Evolutionary conservation across 2,113 vertebrate species (phyloP).

Genomic region (Alouatta palliata): DNA sequence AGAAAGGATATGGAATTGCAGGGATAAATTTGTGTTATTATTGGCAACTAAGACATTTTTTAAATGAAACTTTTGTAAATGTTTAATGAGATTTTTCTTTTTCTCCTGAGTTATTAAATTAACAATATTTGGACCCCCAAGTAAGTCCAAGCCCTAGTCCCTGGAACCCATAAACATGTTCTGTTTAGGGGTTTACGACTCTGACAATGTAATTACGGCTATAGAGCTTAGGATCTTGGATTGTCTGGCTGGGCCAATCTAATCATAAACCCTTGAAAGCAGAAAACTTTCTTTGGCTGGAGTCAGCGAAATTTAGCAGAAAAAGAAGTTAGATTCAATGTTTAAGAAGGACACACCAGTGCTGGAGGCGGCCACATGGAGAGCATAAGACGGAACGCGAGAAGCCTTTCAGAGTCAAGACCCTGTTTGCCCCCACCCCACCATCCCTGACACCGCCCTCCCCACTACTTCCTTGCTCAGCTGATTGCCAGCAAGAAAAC

Average conservation of each 20-base stretch:
- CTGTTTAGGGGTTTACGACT: too few relatives aligned
- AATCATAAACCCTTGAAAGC: neutral
- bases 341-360: neutral
- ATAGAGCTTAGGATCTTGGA: neutral
- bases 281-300: neutral
- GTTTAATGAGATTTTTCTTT: neutral
- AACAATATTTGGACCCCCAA: neutral
- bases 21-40: neutral
- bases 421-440: too few relatives aligned
- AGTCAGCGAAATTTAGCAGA: neutral
- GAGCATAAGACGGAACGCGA: neutral
- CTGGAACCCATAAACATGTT: neutral
- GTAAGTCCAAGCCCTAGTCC: neutral
- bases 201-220: neutral
- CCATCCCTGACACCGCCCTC: too few relatives aligned
- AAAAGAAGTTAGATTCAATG: neutral
- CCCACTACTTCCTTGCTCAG: accelerated
- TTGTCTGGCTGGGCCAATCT: neutral
- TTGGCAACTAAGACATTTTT: neutral
- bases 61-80: neutral
- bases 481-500: neutral
- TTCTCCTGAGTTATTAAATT: neutral
- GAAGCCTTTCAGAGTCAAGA: neutral
- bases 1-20: neutral
- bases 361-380: accelerated